Evolutionary conservation across 2,113 vertebrate genomes (phyloP).

Genomic region (Accipiter virgatus): DNA sequence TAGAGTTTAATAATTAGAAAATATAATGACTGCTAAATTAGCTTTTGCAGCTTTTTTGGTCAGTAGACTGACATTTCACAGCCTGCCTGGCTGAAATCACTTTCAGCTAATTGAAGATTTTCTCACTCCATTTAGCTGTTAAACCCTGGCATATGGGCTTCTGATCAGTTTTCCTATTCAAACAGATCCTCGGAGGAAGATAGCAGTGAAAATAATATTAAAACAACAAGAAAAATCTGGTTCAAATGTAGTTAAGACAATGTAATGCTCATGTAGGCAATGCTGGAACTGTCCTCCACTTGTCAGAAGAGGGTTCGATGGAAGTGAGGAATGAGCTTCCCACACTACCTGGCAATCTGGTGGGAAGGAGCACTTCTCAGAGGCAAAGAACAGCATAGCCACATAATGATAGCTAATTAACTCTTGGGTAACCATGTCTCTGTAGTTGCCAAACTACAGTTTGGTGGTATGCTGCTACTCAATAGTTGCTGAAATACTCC

Average conservation of each 20-base stretch:
- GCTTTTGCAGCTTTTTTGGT: background rate
- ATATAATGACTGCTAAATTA: background rate
- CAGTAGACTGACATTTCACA: background rate
- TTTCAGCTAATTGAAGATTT: conserved; percentile 57
- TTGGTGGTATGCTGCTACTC: background rate
- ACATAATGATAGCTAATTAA: background rate
- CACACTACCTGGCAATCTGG: background rate
- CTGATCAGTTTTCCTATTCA: background rate
- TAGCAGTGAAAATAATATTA: background rate
- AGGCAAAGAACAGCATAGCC: background rate
- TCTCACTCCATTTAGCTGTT: conserved; percentile 40
- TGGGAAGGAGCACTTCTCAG: background rate
- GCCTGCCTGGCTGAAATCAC: background rate
- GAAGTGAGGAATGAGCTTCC: background rate
- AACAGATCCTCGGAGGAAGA: background rate
- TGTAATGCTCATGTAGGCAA: background rate
- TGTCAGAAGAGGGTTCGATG: background rate
- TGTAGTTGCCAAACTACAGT: background rate
- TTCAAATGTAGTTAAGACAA: background rate
- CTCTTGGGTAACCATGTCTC: background rate
- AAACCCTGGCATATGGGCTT: conserved; percentile 21
- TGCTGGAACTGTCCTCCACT: background rate
- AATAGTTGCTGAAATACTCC: background rate
- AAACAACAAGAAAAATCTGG: background rate
- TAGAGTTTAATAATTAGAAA: background rate